Percentiles rank a stretch among this genome's conserved stretches.
phyloP scores from a whole-genome alignment of 2,888 invertebrate species.

The Dicycla oo region DNA sequence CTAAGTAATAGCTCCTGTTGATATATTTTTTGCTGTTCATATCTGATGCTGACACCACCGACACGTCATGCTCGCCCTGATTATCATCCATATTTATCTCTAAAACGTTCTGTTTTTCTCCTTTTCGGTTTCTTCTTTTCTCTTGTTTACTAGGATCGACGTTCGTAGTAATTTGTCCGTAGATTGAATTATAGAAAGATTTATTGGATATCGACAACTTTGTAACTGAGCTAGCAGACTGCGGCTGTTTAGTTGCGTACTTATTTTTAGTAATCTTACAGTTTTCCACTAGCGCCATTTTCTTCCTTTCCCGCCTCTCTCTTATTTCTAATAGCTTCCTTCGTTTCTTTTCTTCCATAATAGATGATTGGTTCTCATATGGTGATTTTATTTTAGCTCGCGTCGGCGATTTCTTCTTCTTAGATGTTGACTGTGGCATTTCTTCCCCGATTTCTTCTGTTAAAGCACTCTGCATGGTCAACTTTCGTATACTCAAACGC shows the following conservation, averaged over 20 bases:
- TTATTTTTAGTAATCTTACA: slow-evolving; percentile 80
- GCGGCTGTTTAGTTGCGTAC: slow-evolving; percentile 74
- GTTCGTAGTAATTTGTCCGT: slow-evolving; percentile 76
- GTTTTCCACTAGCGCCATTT: slow-evolving; percentile 79
- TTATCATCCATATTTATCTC: slow-evolving; percentile 42
- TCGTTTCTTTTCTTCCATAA: slow-evolving; percentile 83
- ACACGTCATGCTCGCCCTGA: slow-evolving; percentile 65
- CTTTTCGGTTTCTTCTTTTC: slow-evolving; percentile 66
- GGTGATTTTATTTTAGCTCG: slow-evolving; percentile 84
- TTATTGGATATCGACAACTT: slow-evolving; percentile 87
- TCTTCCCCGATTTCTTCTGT: slow-evolving; percentile 79
- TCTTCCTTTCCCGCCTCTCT: slow-evolving; percentile 82
- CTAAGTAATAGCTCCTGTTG: slow-evolving; percentile 80
- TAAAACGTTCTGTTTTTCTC: slow-evolving; percentile 53
- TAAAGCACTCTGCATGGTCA: slow-evolving; percentile 74
- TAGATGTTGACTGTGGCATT: slow-evolving; percentile 39
- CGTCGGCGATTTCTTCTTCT: slow-evolving; percentile 77
- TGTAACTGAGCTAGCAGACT: slow-evolving; percentile 83
- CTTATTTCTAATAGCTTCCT: slow-evolving; percentile 83
- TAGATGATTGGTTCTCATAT: slow-evolving; percentile 82
- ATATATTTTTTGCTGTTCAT: slow-evolving; percentile 73
- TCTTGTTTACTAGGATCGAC: slow-evolving; percentile 60
- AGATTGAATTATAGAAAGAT: slow-evolving; percentile 87
- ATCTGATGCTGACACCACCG: slow-evolving; percentile 57
- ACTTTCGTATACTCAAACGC: slow-evolving; percentile 72